Conservation (phyloP, 1,140 invertebrate species). For the Habropoda laboriosa region DNA sequence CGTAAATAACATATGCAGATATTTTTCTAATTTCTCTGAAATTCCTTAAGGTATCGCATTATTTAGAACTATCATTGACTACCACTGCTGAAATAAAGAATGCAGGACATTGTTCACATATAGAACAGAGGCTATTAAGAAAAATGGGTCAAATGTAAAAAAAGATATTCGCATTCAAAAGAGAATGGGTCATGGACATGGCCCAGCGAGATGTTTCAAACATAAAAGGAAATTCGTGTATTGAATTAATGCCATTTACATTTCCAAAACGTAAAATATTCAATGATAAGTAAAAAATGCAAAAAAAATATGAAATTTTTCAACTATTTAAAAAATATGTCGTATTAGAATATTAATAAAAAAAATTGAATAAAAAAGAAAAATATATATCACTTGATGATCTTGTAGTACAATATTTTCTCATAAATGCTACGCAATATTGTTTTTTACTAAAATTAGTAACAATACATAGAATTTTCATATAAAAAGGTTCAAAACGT, state of each 20-base stretch:
- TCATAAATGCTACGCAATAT: neutral
- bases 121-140: constrained; percentile 58
- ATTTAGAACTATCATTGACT: neutral
- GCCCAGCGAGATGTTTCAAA: neutral
- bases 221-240: neutral
- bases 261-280: neutral
- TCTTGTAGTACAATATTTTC: neutral
- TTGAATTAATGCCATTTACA: neutral
- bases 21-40: neutral
- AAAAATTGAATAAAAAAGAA: too few relatives aligned
- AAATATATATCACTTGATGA: too few relatives aligned
- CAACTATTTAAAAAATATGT: neutral
- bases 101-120: constrained; percentile 44
- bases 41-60: neutral
- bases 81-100: constrained; percentile 38
- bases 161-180: constrained; percentile 19
- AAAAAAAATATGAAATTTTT: too few relatives aligned
- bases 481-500: neutral
- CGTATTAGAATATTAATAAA: neutral
- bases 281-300: neutral
- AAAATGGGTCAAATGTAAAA: constrained; percentile 53
- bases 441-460: neutral
- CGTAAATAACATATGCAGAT: neutral
- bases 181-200: constrained; percentile 38
- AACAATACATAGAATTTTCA: neutral